A percentile compares a stretch with the other conserved stretches of the same genome.
Evolutionary conservation across 2,888 invertebrate genomes (phyloP).

Genomic region (Spatulosminthurus flaviceps): DNA sequence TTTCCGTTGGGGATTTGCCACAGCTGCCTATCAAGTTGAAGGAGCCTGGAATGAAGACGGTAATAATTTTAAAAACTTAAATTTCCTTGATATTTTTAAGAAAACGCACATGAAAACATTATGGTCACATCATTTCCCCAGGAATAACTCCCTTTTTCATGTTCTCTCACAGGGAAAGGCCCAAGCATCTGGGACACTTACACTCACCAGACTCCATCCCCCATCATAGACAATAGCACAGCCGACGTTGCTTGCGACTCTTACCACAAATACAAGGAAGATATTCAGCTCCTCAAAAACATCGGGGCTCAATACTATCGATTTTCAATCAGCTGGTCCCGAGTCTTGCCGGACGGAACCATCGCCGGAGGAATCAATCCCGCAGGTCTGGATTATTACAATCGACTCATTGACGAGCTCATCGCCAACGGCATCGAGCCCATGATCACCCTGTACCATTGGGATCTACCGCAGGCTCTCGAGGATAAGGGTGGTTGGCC

Average conservation of each 20-base stretch:
- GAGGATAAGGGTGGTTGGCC: constrained; percentile 65
- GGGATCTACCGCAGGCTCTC: constrained; percentile 70
- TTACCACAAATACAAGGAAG: constrained; percentile 67
- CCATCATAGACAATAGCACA: constrained; percentile 65
- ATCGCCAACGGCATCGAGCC: constrained; percentile 56
- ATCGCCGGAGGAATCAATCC: constrained; percentile 46
- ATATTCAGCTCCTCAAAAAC: constrained; percentile 66
- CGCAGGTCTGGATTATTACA: constrained; percentile 55
- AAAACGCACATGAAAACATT: not conserved
- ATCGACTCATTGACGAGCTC: constrained; percentile 54
- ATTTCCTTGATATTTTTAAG: too few relatives aligned
- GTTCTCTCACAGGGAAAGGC: constrained; percentile 64
- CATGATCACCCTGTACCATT: constrained; percentile 66
- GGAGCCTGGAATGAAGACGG: constrained; percentile 65
- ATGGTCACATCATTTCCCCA: too few relatives aligned
- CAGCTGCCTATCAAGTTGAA: constrained; percentile 66
- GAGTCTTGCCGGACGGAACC: constrained; percentile 67
- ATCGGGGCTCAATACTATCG: constrained; percentile 65
- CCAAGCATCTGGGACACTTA: constrained; percentile 67
- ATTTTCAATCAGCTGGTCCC: constrained; percentile 68
- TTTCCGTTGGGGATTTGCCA: constrained; percentile 66
- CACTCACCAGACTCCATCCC: constrained; percentile 64
- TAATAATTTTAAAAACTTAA: constrained; percentile 47
- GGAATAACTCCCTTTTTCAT: too few relatives aligned
- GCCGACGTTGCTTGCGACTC: constrained; percentile 67